Base-by-base conservation (phyloP, 2,113 vertebrate genomes). In the Dissostichus mawsoni region DNA sequence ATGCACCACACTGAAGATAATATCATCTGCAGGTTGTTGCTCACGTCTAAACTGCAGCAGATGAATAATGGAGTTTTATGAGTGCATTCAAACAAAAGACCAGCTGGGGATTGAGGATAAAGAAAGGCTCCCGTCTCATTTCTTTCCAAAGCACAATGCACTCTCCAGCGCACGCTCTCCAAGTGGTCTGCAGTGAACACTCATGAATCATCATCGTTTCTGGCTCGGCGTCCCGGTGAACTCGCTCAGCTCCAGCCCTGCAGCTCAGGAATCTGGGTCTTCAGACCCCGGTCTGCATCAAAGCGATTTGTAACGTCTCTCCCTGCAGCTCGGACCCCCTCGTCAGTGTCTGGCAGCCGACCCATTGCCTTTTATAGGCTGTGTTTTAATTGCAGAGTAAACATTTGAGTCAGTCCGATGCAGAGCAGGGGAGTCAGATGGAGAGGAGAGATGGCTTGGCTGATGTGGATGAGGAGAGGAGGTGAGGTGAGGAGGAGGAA, bases 361-460 rank as follows among this genome's bases (percentile, higher is more conserved):
- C 86, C 80, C 83, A 77, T 95, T 94, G 90, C 94, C 94, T 95
- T 96, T 95, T 95, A 95, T 94, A 95, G 95, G 92, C 94, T 81
- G 82, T 94, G 91, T 94, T 95, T 95, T 94, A 94, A 95, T 95
- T 94, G 90, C 67, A 68, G 80, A 72, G 92, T 93, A 95, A 95
- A 96, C 94, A 95, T 83, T 77, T 74, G 85, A 87, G 86, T 84
- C 76, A 78, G 84, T 78, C 78, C 86, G 92, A 93, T 87, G 87
- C 81, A 73, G 76, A 77, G 74, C 83, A 86, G 91, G 69, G 79
- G 76, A 87, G 82, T 79, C 70, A 71, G 89, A 85, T 69, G 69
- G 71, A 72, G 69, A 71, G 62, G 68, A 67, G 69, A 70, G 81
- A 56, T 76, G 74, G 63, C 77, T 67, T 65, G 52, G 71, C 61